A percentile compares a stretch with the other conserved stretches of the same genome.
Evolutionary conservation across 2,113 vertebrate species (phyloP).

Genomic region (Hucho hucho): DNA sequence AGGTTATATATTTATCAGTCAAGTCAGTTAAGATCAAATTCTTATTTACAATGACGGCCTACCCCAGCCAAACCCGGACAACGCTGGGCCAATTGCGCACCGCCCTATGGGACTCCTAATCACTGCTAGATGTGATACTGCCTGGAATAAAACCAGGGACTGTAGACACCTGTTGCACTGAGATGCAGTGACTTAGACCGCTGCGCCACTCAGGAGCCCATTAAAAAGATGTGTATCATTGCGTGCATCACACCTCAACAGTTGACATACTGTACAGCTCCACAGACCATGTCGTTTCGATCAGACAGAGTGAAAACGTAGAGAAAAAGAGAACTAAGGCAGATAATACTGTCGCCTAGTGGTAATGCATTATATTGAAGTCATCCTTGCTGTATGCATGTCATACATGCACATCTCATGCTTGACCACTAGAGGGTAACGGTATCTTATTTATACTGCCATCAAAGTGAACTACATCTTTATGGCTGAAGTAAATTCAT

Average conservation of each 20-base stretch:
- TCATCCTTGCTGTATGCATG: neutral
- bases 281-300: neutral
- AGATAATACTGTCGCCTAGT: neutral
- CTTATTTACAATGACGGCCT: too few relatives aligned
- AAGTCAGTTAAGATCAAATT: too few relatives aligned
- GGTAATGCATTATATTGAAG: neutral
- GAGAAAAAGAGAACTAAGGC: neutral
- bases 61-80: too few relatives aligned
- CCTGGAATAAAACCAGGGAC: too few relatives aligned
- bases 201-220: too few relatives aligned
- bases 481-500: neutral
- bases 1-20: neutral
- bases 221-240: neutral
- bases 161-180: too few relatives aligned
- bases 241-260: too few relatives aligned
- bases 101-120: too few relatives aligned
- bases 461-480: neutral
- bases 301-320: neutral
- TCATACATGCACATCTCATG: neutral
- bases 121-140: too few relatives aligned
- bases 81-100: too few relatives aligned
- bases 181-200: too few relatives aligned
- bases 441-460: neutral
- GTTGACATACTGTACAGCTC: neutral
- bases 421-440: neutral